phyloP scores from a whole-genome alignment of 2,888 invertebrate genomes.

The Odontothrips loti region DNA sequence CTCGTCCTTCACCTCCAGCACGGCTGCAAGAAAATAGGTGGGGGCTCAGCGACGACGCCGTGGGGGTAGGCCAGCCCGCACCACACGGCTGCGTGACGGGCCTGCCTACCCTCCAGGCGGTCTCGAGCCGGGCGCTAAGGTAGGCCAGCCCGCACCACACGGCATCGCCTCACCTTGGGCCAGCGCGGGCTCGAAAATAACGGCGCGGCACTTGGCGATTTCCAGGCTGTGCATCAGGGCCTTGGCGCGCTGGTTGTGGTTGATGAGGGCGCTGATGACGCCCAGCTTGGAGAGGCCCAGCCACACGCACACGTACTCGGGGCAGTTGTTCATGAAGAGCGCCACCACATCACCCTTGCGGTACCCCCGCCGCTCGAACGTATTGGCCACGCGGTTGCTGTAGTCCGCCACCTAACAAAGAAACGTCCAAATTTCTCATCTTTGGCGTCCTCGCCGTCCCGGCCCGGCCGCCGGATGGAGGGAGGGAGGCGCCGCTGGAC shows the following conservation, averaged over 20 bases:
- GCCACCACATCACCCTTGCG: slow-evolving; percentile 55
- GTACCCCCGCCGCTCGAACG: slow-evolving; percentile 42
- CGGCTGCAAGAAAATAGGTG: slow-evolving; percentile 55
- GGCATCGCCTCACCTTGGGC: slow-evolving; percentile 41
- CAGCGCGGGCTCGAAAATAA: slow-evolving; percentile 51
- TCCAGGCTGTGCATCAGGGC: slow-evolving; percentile 54
- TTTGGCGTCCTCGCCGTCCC: slow-evolving; percentile 23
- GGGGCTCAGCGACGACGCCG: neutral
- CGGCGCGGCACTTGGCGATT: slow-evolving; percentile 50
- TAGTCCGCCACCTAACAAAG: slow-evolving; percentile 46
- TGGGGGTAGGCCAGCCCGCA: neutral
- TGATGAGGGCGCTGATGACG: slow-evolving; percentile 54
- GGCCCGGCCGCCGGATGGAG: no score
- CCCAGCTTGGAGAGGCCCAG: slow-evolving; percentile 56
- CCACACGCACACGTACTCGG: slow-evolving; percentile 58
- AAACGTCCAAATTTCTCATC: slow-evolving; percentile 29
- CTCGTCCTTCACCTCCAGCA: slow-evolving; percentile 63
- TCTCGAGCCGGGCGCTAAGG: neutral
- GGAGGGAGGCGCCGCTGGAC: neutral
- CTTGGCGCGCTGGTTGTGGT: slow-evolving; percentile 54
- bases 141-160: no score
- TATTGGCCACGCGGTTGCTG: slow-evolving; percentile 42
- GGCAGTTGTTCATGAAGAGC: slow-evolving; percentile 60
- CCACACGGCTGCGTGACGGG: neutral
- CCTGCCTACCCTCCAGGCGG: neutral